Evolutionary conservation across 2,113 vertebrate genomes (phyloP).

Genomic region (Nettapus auritus): DNA sequence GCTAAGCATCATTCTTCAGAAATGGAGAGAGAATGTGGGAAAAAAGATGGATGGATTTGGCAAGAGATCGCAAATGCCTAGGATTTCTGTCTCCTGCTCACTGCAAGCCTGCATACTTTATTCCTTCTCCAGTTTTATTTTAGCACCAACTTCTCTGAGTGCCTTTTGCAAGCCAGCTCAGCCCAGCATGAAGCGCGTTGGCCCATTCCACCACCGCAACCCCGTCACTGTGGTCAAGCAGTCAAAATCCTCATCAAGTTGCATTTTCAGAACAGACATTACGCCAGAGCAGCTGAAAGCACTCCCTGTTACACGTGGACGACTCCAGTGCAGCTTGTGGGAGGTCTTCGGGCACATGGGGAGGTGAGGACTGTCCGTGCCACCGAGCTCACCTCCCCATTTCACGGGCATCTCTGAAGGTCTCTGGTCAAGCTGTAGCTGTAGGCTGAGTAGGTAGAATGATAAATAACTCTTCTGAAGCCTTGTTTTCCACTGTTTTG

Average conservation of each 20-base stretch:
- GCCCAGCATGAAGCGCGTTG: not conserved
- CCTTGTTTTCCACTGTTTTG: not conserved
- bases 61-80: not conserved
- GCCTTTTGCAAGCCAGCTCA: slow-evolving; percentile 5
- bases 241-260: not conserved
- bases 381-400: not conserved
- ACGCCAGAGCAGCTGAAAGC: not conserved
- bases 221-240: not conserved
- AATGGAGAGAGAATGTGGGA: slow-evolving; percentile 35
- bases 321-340: not conserved
- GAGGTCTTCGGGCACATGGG: not conserved
- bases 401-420: not conserved
- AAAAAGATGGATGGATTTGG: slow-evolving; percentile 53
- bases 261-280: fast-evolving
- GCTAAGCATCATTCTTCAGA: not conserved
- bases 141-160: slow-evolving; percentile 7
- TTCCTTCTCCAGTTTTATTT: slow-evolving; percentile 36
- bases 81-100: slow-evolving; percentile 36
- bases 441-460: not conserved
- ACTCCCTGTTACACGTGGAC: not conserved
- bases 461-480: not conserved
- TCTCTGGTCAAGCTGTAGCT: not conserved
- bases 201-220: not conserved
- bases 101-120: not conserved
- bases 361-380: not conserved